Evolutionary conservation across 2,113 vertebrate species (phyloP).

Genomic region (Camelus dromedarius): DNA sequence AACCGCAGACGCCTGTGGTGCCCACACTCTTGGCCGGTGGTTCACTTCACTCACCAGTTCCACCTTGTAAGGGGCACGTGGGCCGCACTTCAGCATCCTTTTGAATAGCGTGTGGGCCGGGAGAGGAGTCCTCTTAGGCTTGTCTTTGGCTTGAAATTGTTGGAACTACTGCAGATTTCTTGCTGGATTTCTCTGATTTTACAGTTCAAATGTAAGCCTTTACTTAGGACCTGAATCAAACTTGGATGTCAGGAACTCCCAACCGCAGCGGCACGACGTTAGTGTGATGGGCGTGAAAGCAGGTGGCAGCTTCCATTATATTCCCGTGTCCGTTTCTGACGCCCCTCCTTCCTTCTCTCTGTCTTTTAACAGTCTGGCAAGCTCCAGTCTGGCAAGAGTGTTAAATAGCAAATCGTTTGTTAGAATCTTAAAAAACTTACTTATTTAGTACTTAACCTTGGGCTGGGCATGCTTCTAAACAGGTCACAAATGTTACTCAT

Average conservation of each 20-base stretch:
- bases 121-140: neutral
- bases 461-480: neutral
- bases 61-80: neutral
- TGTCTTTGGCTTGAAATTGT: neutral
- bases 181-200: conserved; percentile 11
- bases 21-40: neutral
- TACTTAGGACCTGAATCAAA: conserved; percentile 27
- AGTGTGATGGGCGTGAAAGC: neutral
- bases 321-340: neutral
- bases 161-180: neutral
- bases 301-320: neutral
- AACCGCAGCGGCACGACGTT: neutral
- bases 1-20: neutral
- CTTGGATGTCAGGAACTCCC: neutral
- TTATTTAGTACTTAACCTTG: neutral
- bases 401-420: neutral
- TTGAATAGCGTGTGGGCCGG: neutral
- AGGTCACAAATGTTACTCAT: neutral
- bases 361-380: neutral
- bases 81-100: neutral
- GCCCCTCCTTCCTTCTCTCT: neutral
- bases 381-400: neutral
- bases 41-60: neutral
- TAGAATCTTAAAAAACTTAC: neutral
- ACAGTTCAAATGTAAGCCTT: neutral